phyloP scores from a whole-genome alignment of 2,113 vertebrate species.

The Apaloderma vittatum region DNA sequence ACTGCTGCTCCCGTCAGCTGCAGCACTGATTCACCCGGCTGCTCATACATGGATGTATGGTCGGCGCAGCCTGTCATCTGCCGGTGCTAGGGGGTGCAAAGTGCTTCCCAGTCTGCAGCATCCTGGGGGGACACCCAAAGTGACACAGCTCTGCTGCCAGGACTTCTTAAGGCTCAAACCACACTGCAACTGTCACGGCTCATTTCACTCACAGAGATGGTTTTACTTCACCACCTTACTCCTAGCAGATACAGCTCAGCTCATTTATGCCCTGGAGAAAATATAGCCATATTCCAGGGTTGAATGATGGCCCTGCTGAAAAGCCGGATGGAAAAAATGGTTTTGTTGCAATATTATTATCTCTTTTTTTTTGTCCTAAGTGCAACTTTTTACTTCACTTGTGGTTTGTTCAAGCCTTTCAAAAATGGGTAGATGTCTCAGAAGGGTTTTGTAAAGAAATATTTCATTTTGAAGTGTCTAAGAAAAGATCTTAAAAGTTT shows the following conservation, averaged over 20 bases:
- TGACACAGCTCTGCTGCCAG: neutral
- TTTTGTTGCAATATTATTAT: neutral
- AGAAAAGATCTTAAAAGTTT: neutral
- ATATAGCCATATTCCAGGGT: neutral
- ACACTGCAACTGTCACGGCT: neutral
- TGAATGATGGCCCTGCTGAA: neutral
- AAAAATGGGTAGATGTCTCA: neutral
- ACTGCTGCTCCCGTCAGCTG: fast-evolving
- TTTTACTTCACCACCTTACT: constrained; percentile 2
- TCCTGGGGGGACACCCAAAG: neutral
- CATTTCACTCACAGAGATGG: neutral
- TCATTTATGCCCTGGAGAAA: neutral
- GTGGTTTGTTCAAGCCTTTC: neutral
- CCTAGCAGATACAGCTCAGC: neutral
- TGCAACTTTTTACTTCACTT: neutral
- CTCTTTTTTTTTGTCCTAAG: neutral
- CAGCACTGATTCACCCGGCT: fast-evolving
- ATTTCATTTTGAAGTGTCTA: neutral
- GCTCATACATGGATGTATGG: fast-evolving
- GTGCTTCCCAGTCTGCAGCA: neutral
- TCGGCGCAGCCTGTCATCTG: neutral
- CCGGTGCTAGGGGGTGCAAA: neutral
- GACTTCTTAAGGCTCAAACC: neutral
- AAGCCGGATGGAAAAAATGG: neutral
- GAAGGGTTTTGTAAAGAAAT: neutral